phyloP scores from a whole-genome alignment of 1,140 invertebrate species.

The Cryptotermes secundus region DNA sequence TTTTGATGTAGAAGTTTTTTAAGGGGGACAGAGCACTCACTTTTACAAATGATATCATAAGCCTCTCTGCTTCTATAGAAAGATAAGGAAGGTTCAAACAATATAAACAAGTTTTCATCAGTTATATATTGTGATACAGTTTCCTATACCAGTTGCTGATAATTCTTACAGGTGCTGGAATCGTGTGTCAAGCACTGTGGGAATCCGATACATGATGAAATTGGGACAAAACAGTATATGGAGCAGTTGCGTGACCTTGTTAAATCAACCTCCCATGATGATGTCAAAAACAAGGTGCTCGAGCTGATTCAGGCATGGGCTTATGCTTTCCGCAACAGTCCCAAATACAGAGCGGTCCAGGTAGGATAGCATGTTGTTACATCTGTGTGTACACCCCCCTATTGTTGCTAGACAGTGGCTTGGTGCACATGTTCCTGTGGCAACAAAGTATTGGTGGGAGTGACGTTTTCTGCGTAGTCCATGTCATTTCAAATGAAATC shows the following conservation, averaged over 20 bases:
- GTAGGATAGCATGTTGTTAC: constrained; percentile 46
- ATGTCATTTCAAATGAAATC: too few relatives aligned
- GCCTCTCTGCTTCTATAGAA: too few relatives aligned
- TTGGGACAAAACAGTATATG: constrained; percentile 91
- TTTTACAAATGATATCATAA: too few relatives aligned
- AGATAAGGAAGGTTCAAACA: too few relatives aligned
- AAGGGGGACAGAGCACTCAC: too few relatives aligned
- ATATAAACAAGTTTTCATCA: too few relatives aligned
- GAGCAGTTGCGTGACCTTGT: constrained; percentile 87
- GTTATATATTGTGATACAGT: background rate
- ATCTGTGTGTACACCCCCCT: too few relatives aligned
- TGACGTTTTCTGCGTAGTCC: too few relatives aligned
- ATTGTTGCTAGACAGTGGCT: too few relatives aligned
- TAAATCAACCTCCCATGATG: constrained; percentile 79
- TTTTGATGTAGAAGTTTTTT: too few relatives aligned
- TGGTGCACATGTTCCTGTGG: too few relatives aligned
- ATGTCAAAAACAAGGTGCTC: constrained; percentile 84
- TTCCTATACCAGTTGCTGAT: background rate
- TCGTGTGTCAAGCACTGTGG: constrained; percentile 99
- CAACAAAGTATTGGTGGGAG: too few relatives aligned
- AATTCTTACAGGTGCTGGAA: constrained; percentile 72
- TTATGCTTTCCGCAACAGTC: constrained; percentile 89
- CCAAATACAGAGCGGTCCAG: constrained; percentile 85
- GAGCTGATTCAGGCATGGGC: constrained; percentile 97
- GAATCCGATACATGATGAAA: constrained; percentile 85